Conservation (phyloP, 2,113 vertebrate genomes). For the Syngnathus floridae region DNA sequence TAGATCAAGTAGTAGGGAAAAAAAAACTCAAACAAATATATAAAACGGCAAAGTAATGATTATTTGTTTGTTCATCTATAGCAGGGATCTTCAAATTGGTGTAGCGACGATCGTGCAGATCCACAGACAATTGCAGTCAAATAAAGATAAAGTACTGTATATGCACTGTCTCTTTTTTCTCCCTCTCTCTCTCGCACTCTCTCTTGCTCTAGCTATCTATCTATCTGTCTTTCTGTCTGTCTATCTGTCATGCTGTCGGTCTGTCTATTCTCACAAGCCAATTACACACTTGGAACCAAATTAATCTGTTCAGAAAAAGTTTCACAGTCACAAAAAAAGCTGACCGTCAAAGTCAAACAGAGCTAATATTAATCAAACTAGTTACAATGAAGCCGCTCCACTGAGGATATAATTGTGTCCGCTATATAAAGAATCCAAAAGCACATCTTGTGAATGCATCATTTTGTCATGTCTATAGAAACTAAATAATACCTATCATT, state of each 20-base stretch:
- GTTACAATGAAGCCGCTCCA: neutral
- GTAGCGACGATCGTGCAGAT: no score
- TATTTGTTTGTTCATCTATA: neutral
- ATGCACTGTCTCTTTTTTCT: no score
- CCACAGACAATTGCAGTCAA: no score
- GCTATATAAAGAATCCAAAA: neutral
- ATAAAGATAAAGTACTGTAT: no score
- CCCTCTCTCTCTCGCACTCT: no score
- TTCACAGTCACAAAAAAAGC: neutral
- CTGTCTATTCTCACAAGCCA: no score
- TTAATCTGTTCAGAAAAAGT: no score
- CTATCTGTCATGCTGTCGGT: no score
- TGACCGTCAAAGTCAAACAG: neutral
- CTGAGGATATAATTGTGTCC: neutral
- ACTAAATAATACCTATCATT: neutral
- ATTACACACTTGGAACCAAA: no score
- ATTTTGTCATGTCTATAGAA: slow-evolving; percentile 1
- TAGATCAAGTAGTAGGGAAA: neutral
- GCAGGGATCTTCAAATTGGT: no score
- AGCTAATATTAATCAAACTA: neutral
- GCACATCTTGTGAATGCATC: neutral
- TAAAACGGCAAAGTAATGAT: neutral
- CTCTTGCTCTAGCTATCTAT: no score
- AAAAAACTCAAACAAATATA: neutral
- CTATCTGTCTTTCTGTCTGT: no score